Evolutionary conservation across 1,140 invertebrate genomes (phyloP), one percentile per base, ranked within the genome.

Genomic region (Micrasema minimum): DNA sequence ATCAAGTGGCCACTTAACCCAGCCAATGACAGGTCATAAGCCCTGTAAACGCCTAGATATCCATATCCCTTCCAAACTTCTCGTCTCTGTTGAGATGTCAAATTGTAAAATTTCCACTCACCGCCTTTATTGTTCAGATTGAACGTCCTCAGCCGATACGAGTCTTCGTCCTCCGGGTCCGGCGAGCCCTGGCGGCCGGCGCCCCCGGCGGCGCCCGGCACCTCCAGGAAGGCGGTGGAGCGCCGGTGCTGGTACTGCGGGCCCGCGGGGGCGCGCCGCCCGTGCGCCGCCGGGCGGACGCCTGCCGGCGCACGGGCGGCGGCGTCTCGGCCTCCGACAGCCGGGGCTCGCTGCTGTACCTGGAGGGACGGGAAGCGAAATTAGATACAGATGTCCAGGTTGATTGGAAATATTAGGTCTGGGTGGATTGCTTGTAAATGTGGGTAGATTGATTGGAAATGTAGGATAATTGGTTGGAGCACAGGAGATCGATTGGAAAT

Each of bases 121-220:
- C 91, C 90, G 88, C 94, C 94, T 89, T 96, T 96, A 65, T 91
- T 89, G 53, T 93, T 96, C 76, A 93, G 90, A 81, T 92, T 94
- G 85, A 97, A 97, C 64, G 92, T 94, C 74, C 95, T 86, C 48
- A 96, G 89, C 62, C 94, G 85, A 81, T 95, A 93, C 37, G 91
- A 91, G 81, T 93, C 92, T 76, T 93, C 92, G 76, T 95, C 92
- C 48, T 89, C 88, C 22, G 87, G 85, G 22, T 85, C 84, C 14
- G 80, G 79, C 18, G 84, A 82, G 73, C 82, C 78, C 64, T 80
- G 83, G n/a, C 80, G 78, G 14, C 83, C 82, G 14, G 83, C 82
- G 72, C 82, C 78, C 59, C 80, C 83, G n/a, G n/a, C n/a, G 12
- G 41, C 23, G 11, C 59, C 66, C 1, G 92, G 92, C n/a, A 94